A percentile compares a stretch with the other conserved stretches of the same genome.
phyloP scores from a whole-genome alignment of 2,113 vertebrate genomes.

The Centropus bengalensis region DNA sequence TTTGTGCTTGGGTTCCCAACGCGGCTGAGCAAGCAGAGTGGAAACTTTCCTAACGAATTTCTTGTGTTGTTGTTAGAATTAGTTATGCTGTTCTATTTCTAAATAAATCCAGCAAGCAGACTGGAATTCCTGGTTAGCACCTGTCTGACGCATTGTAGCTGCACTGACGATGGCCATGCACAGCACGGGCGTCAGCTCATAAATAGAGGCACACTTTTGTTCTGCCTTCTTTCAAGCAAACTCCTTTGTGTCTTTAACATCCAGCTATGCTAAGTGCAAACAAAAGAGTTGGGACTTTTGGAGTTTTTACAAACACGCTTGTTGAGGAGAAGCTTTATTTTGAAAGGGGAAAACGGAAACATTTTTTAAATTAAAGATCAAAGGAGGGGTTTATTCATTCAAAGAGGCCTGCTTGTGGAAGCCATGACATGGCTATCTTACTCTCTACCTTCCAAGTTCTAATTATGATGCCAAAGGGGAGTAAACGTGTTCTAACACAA shows the following conservation, averaged over 20 bases:
- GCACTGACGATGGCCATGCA: fast-evolving
- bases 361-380: background rate
- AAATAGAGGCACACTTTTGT: background rate
- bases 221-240: slow-evolving; percentile 8
- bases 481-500: background rate
- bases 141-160: slow-evolving; percentile 25
- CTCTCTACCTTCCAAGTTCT: background rate
- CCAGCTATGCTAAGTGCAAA: background rate
- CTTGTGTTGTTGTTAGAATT: background rate
- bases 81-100: slow-evolving; percentile 1
- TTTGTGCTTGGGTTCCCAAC: background rate
- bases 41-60: background rate
- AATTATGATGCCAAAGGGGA: background rate
- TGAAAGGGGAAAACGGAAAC: background rate
- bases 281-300: background rate
- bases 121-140: slow-evolving; percentile 24
- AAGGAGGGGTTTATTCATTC: background rate
- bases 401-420: background rate
- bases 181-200: background rate
- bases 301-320: slow-evolving; percentile 9
- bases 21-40: background rate
- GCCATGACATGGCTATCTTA: background rate
- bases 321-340: background rate
- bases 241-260: slow-evolving; percentile 29
- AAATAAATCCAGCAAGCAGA: background rate